Base-by-base conservation (phyloP, 1,140 invertebrate genomes). In the Drosophila kohkoa region DNA sequence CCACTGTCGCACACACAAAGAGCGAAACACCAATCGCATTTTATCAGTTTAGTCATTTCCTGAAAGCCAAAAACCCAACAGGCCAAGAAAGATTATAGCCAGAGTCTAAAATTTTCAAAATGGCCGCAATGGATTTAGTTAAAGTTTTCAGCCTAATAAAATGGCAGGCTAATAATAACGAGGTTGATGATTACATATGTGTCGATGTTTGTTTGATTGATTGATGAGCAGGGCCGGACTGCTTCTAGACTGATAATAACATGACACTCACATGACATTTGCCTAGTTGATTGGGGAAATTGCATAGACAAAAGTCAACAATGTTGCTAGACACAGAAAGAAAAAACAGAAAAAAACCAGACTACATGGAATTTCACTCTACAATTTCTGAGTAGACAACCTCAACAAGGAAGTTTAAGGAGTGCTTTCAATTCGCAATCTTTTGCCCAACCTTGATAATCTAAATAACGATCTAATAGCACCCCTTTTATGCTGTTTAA, bases 21-120 rank as follows among this genome's bases (percentile, higher is more conserved):
- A 48, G 49, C 5, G 28, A 11, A 41, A 62, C 49, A 28, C 67
- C 45, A 48, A 65, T 49, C 62, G 57, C 6, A n/a, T 78, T 75
- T 78, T 86, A 85, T 85, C 81, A 81, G 66, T 62, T 54, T 63
- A 78, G 65, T 75, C 65, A 81, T 85, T 85, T 85, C 78, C 82
- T 77, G 81, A 74, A 57, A 52, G 25, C 28, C 46, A n/a, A 59
- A 43, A 28, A 28, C 16, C 35, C 8, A 10, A 48, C 8, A 10
- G 38, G n/a, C 67, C 49, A 43, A 43, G 13, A 41, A 30, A 82
- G 80, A 79, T 79, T 82, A 75, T 75, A 45, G 16, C 15, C 16
- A 20, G 16, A 52, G 10, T 30, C 35, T 38, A 67, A 16, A 30
- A 54, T 66, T 58, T n/a, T n/a, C 55, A 70, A 79, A 82, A 75